Base-by-base conservation (phyloP, 2,113 vertebrate species). In the Ochotona princeps region DNA sequence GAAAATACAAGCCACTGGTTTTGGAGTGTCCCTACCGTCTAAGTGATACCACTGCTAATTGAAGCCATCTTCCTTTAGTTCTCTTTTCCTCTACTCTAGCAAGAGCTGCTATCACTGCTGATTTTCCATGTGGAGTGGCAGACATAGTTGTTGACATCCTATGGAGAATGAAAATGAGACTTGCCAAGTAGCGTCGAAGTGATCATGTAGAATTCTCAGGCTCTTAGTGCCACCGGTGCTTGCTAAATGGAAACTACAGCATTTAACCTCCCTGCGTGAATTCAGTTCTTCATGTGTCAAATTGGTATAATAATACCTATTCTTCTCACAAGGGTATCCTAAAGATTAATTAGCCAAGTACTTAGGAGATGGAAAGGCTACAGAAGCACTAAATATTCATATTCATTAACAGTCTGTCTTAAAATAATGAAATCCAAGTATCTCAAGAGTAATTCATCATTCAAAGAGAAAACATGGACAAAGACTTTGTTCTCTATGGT, bases 301-400 rank as follows among this genome's bases (percentile, higher is more conserved):
- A 61, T 47, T 85, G 75, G 69, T 63, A 67, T 80, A 91, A 92
- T 95, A 93, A 89, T 60, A 92, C 63, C 86, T 89, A 57, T 15
- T 67, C 57, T 85, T 91, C 65, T 87, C 84, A 89, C 51, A 67
- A 88, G 80, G 61, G 81, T 91, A 57, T 81, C 87, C 91, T 94
- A 94, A 95, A 87, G 63, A 91, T 92, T 91, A 96, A 93, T 86
- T 87, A 75, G 47, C 17, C 85, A 93, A 90, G 44, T 93, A 4
- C 38, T 92, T 87, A 3, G 23, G 83, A 88, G 30, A 90, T 51
- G 67, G 51, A 69, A 85, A 78, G 28, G 82, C 4, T 82, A 78
- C 93, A 90, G 73, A 94, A 94, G 85, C 90, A 78, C 17, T 90
- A 93, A 90, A 73, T 91, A 88, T 84, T 92, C 61, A 38, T 92